Evolutionary conservation across 1,140 invertebrate species (phyloP), one percentile per base, ranked within the genome.

Genomic region (Linepithema humile): DNA sequence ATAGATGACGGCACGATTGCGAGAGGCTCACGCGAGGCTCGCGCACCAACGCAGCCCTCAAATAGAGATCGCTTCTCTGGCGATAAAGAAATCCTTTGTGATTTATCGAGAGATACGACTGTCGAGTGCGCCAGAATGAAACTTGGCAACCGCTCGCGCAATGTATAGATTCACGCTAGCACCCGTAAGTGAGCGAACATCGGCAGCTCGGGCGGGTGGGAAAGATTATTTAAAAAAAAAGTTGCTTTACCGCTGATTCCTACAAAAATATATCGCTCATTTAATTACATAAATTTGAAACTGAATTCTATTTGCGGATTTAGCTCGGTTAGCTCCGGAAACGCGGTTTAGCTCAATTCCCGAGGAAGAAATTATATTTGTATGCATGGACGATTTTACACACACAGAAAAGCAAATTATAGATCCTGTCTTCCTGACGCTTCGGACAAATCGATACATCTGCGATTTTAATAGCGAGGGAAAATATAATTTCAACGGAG

Each of bases 81-180:
- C 26, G 35, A 50, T 64, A 26, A 40, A 48, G 73, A 35, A 60
- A 77, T 77, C 40, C 59, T 77, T 77, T 65, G 73, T 65, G 59
- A 77, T 77, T 77, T 77, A 77, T 77, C 29, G 40, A 75, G 5
- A 12, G 12, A 48, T 65, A 50, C 40, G 59, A 64, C 40, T 65
- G 57, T 65, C 40, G 38, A 75, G 23, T 35, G 20, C 40, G n/a
- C 40, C n/a, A 45, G 40, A 77, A 77, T 77, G 26, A 77, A 64
- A 64, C 15, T 23, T 48, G 59, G 43, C 59, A 65, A 50, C 29
- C n/a, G 12, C n/a, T 32, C 12, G 17, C 17, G n/a, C 17, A 48
- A 77, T 75, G 12, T 48, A 73, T 26, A 4, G 23, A 9, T 23
- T 45, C 55, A n/a, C 53, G 40, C 15, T 59, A 38, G 20, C 10